These are phyloP conservation scores for Morpho achilles DNA, from an alignment of 2,888 invertebrate species.

Conservation along the genomic window DNA sequence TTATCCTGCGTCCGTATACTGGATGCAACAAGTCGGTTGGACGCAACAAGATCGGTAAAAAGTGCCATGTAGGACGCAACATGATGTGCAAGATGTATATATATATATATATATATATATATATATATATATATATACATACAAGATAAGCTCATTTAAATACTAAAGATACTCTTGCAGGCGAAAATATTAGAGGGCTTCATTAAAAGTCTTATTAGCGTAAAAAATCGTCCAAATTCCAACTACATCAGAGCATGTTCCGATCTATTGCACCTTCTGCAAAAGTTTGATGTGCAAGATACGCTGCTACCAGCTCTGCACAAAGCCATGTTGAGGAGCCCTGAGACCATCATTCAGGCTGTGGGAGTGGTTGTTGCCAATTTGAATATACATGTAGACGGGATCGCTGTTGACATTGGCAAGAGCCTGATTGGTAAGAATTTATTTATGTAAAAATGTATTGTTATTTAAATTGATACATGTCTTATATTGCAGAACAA, in stretches of 20 bases:
- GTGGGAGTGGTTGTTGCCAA: conserved; percentile 87
- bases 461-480: no score
- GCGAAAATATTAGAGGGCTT: conserved; percentile 83
- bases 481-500: no score
- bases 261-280: conserved; percentile 81
- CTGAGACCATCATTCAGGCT: conserved; percentile 92
- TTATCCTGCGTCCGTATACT: no score
- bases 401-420: conserved; percentile 87
- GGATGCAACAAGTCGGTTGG: no score
- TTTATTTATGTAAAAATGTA: no score
- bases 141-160: no score
- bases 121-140: no score
- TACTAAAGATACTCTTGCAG: conserved; percentile 52
- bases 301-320: conserved; percentile 90
- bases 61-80: no score
- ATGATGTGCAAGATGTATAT: no score
- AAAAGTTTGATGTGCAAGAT: conserved; percentile 84
- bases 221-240: conserved; percentile 86
- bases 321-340: conserved; percentile 94
- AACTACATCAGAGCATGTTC: conserved; percentile 83
- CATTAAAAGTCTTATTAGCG: conserved; percentile 87
- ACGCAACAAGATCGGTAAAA: no score
- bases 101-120: no score
- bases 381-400: conserved; percentile 87
- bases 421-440: conserved; percentile 87